Conservation (phyloP, 92 coral and sea anemone genomes). For the Ricordea florida region DNA sequence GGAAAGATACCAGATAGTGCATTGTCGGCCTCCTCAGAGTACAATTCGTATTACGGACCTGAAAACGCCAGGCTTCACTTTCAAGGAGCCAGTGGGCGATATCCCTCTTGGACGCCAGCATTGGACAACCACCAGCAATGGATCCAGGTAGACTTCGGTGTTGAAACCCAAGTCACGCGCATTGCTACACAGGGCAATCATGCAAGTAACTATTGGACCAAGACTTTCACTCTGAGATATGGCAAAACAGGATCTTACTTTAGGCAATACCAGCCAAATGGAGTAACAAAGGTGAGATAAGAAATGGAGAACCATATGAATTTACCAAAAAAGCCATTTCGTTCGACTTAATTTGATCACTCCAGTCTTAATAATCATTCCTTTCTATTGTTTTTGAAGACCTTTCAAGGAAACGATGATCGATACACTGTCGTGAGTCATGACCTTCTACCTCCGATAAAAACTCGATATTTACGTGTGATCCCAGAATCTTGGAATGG, state of each 20-base stretch:
- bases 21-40: not conserved
- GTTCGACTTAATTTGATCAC: no score
- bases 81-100: not conserved
- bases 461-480: not conserved
- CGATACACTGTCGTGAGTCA: not conserved
- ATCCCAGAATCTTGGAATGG: slow-evolving; percentile 12
- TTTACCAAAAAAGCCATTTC: no score
- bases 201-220: not conserved
- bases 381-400: not conserved
- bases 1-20: slow-evolving; percentile 6
- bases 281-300: slow-evolving; percentile 7
- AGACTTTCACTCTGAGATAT: not conserved
- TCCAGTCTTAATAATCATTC: no score
- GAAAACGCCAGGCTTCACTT: slow-evolving; percentile 25
- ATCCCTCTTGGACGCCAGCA: slow-evolving; percentile 10
- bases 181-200: slow-evolving; percentile 21
- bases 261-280: not conserved
- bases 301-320: no score
- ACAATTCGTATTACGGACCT: not conserved
- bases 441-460: not conserved
- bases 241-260: not conserved
- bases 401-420: not conserved
- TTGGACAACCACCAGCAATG: not conserved
- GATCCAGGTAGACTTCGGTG: slow-evolving; percentile 38
- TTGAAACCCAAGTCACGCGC: not conserved